Conservation (phyloP, 2,113 vertebrate genomes). For the Poeciliopsis turrubarensis region DNA sequence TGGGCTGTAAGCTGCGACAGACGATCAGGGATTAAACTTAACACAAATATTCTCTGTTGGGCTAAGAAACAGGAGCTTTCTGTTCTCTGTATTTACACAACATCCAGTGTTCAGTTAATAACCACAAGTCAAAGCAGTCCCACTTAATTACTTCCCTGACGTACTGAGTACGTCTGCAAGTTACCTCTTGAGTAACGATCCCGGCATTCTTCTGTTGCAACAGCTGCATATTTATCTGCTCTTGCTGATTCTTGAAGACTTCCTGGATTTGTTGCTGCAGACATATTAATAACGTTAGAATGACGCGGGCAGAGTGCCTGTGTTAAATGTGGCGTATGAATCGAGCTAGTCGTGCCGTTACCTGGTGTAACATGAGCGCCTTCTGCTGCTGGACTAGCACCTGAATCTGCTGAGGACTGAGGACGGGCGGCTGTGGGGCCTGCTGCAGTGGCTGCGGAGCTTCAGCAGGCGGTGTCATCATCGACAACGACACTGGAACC, state of each 20-base stretch:
- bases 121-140: neutral
- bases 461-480: slow-evolving; percentile 81
- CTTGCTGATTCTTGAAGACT: slow-evolving; percentile 83
- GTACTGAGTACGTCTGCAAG: neutral
- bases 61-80: neutral
- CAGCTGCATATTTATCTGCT: slow-evolving; percentile 79
- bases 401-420: slow-evolving; percentile 81
- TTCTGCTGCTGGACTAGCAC: slow-evolving; percentile 81
- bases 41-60: neutral
- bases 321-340: too few species aligned
- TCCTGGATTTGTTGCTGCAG: slow-evolving; percentile 81
- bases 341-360: slow-evolving; percentile 21
- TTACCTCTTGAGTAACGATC: slow-evolving; percentile 79
- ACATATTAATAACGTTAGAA: slow-evolving; percentile 7
- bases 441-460: slow-evolving; percentile 77
- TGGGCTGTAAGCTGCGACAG: slow-evolving; percentile 87
- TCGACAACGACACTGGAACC: slow-evolving; percentile 70
- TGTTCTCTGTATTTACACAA: neutral
- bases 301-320: neutral
- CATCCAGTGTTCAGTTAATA: neutral
- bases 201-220: slow-evolving; percentile 80
- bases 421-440: slow-evolving; percentile 72
- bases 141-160: neutral
- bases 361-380: slow-evolving; percentile 83
- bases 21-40: neutral